Percentiles rank a stretch among this genome's conserved stretches.
Conservation (phyloP, 2,888 invertebrate genomes). For the Agrochola macilenta region DNA sequence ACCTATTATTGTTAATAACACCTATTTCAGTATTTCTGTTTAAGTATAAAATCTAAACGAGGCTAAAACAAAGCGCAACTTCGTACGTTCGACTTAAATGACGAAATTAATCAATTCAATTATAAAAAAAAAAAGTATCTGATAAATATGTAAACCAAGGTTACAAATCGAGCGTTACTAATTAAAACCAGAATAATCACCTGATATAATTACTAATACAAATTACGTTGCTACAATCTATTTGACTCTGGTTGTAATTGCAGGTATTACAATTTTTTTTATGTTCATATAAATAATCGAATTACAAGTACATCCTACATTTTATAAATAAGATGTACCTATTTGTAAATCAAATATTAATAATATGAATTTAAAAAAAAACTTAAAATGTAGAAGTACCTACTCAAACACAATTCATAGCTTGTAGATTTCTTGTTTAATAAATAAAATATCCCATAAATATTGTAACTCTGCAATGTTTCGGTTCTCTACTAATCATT, state of each 20-base stretch:
- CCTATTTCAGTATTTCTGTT: background rate
- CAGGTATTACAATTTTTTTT: slow-evolving; percentile 9
- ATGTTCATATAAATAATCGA: slow-evolving; percentile 19
- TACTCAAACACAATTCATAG: background rate
- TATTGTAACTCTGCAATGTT: slow-evolving; percentile 33
- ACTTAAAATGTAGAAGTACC: slow-evolving; percentile 2
- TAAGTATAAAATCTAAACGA: background rate
- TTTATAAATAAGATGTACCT: background rate
- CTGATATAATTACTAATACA: background rate
- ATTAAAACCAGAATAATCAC: slow-evolving; percentile 14
- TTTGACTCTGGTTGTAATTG: background rate
- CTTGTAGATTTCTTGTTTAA: slow-evolving; percentile 21
- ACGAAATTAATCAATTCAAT: background rate
- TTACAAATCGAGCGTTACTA: slow-evolving; percentile 13
- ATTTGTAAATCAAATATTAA: too few relatives aligned
- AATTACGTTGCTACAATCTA: background rate
- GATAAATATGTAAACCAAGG: slow-evolving; percentile 5
- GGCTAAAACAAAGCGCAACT: background rate
- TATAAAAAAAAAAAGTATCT: background rate
- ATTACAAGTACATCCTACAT: slow-evolving; percentile 48
- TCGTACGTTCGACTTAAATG: background rate
- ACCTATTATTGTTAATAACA: background rate
- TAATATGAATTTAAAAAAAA: too few relatives aligned
- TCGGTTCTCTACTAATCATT: slow-evolving; percentile 77
- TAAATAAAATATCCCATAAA: slow-evolving; percentile 45